Evolutionary conservation across 1,140 invertebrate species (phyloP).

Genomic region (Neelides sp.): DNA sequence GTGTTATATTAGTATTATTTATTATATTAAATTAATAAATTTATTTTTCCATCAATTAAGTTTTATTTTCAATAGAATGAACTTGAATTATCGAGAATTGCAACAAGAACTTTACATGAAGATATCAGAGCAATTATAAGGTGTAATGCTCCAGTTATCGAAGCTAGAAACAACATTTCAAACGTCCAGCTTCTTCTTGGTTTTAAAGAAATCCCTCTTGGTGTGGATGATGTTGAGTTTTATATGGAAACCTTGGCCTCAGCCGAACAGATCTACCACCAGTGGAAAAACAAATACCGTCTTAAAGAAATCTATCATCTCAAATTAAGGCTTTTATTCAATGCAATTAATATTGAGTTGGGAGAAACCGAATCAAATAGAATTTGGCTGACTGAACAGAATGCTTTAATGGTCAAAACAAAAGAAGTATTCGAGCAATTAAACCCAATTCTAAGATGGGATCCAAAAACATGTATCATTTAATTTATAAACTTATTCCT

Average conservation of each 20-base stretch:
- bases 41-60: neutral
- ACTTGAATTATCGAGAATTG: conserved; percentile 13
- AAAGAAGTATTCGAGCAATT: no score
- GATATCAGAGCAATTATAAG: conserved; percentile 16
- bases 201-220: neutral
- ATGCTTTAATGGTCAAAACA: no score
- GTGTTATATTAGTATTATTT: neutral
- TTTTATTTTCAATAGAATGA: conserved; percentile 15
- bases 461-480: no score
- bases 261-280: conserved; percentile 7
- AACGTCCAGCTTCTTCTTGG: conserved; percentile 8
- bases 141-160: conserved; percentile 14
- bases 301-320: conserved; percentile 14
- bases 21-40: neutral
- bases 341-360: neutral
- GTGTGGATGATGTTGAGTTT: neutral
- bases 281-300: conserved; percentile 20
- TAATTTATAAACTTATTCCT: no score
- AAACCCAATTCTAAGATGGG: no score
- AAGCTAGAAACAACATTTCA: conserved; percentile 10
- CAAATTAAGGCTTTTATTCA: conserved; percentile 8
- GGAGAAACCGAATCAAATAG: no score
- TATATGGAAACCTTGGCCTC: conserved; percentile 4
- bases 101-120: conserved; percentile 14
- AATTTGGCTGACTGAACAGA: no score